A percentile compares a stretch with the other conserved stretches of the same genome.
phyloP scores from a whole-genome alignment of 2,113 vertebrate species.

The Coregonus clupeaformis region DNA sequence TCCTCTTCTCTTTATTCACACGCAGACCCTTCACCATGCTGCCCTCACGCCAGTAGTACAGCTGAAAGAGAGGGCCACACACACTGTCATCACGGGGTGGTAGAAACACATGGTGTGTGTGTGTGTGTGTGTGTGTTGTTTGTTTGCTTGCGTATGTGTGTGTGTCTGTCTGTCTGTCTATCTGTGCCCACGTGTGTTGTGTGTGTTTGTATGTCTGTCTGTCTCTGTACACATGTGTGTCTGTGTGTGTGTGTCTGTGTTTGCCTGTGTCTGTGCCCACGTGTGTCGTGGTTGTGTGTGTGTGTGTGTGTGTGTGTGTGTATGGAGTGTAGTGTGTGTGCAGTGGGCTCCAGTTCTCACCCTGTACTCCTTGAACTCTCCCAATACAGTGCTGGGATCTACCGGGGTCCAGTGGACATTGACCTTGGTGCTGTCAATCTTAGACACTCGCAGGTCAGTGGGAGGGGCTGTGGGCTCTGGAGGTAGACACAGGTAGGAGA shows the following conservation, averaged over 20 bases:
- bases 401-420: slow-evolving; percentile 87
- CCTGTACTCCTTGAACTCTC: slow-evolving; percentile 93
- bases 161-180: background rate
- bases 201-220: too few species aligned
- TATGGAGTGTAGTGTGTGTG: too few species aligned
- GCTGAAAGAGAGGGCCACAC: slow-evolving; percentile 70
- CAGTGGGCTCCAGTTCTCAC: slow-evolving; percentile 73
- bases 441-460: slow-evolving; percentile 81
- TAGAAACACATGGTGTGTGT: too few species aligned
- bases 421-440: slow-evolving; percentile 83
- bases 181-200: too few species aligned
- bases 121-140: background rate
- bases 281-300: background rate
- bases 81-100: too few species aligned
- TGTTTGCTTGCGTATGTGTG: background rate
- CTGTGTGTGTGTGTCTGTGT: too few species aligned
- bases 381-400: slow-evolving; percentile 82
- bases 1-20: slow-evolving; percentile 86
- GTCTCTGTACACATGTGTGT: too few species aligned
- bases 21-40: slow-evolving; percentile 86
- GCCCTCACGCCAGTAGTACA: slow-evolving; percentile 93
- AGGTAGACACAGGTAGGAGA: background rate
- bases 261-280: too few species aligned
- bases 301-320: background rate
- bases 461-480: slow-evolving; percentile 87